A percentile compares a stretch with the other conserved stretches of the same genome.
Evolutionary conservation across 2,888 invertebrate species (phyloP).

Genomic region (Gisinianus flammeolus): DNA sequence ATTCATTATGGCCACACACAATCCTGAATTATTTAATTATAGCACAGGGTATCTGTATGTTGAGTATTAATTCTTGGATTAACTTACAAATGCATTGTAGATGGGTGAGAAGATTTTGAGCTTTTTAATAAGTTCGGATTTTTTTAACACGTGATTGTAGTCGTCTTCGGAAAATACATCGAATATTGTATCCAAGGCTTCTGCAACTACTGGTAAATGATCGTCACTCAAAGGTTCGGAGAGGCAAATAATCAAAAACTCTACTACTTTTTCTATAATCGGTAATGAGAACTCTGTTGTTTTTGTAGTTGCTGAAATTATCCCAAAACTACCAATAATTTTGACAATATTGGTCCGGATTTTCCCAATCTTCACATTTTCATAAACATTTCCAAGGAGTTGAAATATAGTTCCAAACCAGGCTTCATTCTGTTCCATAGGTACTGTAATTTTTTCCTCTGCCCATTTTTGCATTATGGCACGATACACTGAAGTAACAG

Average conservation of each 20-base stretch:
- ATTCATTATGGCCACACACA: no score
- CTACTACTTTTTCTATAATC: conserved; percentile 60
- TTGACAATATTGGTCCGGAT: conserved; percentile 52
- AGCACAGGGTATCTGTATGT: no score
- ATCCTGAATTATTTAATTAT: conserved; percentile 28
- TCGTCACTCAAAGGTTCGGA: conserved; percentile 64
- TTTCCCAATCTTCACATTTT: conserved; percentile 44
- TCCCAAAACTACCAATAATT: conserved; percentile 52
- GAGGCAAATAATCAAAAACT: conserved; percentile 69
- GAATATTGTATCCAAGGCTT: conserved; percentile 76
- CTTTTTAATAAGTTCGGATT: conserved; percentile 71
- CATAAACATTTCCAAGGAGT: conserved; percentile 50
- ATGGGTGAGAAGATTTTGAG: conserved; percentile 67
- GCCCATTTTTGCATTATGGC: conserved; percentile 75
- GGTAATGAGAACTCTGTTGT: conserved; percentile 29
- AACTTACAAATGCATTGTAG: conserved; percentile 71
- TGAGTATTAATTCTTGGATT: no score
- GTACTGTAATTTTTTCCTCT: conserved; percentile 63
- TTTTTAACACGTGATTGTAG: conserved; percentile 70
- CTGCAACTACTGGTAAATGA: conserved; percentile 75
- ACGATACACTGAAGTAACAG: conserved; percentile 76
- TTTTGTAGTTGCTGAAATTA: conserved; percentile 36
- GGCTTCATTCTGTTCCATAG: conserved; percentile 62
- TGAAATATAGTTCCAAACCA: conserved; percentile 62
- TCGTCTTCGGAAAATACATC: conserved; percentile 80